Conservation (phyloP, 2,888 invertebrate genomes). For the Syrphus vitripennis region DNA sequence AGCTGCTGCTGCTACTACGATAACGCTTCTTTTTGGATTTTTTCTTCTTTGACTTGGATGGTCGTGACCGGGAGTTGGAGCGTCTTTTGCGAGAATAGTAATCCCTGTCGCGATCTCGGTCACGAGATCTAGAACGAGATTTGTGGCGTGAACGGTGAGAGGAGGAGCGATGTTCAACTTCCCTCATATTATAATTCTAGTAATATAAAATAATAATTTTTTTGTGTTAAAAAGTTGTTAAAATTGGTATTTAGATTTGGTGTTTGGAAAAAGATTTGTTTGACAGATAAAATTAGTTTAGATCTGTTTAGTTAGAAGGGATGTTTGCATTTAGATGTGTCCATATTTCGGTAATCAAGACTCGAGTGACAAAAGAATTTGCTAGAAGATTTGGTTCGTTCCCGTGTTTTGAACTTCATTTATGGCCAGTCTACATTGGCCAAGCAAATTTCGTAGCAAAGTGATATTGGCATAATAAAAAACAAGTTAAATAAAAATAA, state of each 20-base stretch:
- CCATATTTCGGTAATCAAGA: no score
- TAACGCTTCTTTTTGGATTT: constrained; percentile 77
- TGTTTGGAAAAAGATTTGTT: not conserved
- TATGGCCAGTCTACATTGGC: no score
- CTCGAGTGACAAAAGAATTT: no score
- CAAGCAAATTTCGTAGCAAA: no score
- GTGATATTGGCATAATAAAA: no score
- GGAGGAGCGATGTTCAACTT: constrained; percentile 37
- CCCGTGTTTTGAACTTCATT: no score
- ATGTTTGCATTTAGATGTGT: not conserved
- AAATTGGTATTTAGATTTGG: not conserved
- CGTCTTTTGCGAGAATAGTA: constrained; percentile 70
- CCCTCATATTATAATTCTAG: constrained; percentile 24
- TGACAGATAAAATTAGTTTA: not conserved
- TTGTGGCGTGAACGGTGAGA: constrained; percentile 47
- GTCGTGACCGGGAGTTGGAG: constrained; percentile 73
- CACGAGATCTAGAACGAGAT: constrained; percentile 55
- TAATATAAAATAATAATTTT: not conserved
- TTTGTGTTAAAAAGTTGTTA: not conserved
- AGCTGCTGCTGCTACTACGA: constrained; percentile 76
- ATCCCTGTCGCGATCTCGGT: constrained; percentile 71
- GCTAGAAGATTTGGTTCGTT: no score
- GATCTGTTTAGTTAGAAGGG: not conserved
- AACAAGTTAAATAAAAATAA: no score
- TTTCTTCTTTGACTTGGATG: constrained; percentile 75